These are phyloP conservation scores for Drusus annulatus DNA, from an alignment of 1,140 invertebrate genomes.

Conservation along the genomic window DNA sequence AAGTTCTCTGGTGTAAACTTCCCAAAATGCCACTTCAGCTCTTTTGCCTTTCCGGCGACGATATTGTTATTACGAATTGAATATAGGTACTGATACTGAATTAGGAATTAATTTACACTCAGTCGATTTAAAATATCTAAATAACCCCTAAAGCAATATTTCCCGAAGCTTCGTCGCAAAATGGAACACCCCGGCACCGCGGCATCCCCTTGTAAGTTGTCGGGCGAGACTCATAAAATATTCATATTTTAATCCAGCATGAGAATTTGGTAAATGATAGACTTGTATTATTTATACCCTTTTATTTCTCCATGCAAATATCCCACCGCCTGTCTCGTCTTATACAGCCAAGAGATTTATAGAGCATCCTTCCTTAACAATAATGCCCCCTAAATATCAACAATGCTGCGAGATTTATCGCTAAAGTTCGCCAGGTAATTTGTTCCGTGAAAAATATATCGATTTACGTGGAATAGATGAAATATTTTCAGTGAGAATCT, in stretches of 20 bases:
- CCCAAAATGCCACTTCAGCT: too few species aligned
- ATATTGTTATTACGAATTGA: too few species aligned
- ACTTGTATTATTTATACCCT: constrained; percentile 12
- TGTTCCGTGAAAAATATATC: constrained; percentile 11
- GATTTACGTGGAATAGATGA: too few species aligned
- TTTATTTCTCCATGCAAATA: constrained; percentile 26
- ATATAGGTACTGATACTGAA: too few species aligned
- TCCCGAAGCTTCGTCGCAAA: too few species aligned
- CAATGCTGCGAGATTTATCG: constrained; percentile 14
- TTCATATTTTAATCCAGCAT: constrained; percentile 35
- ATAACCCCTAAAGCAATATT: too few species aligned
- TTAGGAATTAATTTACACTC: too few species aligned
- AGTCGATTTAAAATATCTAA: too few species aligned
- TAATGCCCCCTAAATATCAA: constrained; percentile 20
- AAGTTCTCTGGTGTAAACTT: too few species aligned
- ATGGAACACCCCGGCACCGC: too few species aligned
- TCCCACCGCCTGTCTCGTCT: constrained; percentile 1
- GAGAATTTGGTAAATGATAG: constrained; percentile 40
- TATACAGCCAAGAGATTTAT: background rate
- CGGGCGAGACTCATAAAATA: constrained; percentile 11
- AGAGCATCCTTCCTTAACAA: background rate
- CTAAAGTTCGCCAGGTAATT: background rate
- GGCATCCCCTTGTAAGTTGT: background rate
- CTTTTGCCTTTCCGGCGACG: too few species aligned
- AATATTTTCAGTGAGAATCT: too few species aligned